Evolutionary conservation across 2,888 invertebrate species (phyloP), one percentile per base, ranked within the genome.

Genomic region (Megalurothrips usitatus): DNA sequence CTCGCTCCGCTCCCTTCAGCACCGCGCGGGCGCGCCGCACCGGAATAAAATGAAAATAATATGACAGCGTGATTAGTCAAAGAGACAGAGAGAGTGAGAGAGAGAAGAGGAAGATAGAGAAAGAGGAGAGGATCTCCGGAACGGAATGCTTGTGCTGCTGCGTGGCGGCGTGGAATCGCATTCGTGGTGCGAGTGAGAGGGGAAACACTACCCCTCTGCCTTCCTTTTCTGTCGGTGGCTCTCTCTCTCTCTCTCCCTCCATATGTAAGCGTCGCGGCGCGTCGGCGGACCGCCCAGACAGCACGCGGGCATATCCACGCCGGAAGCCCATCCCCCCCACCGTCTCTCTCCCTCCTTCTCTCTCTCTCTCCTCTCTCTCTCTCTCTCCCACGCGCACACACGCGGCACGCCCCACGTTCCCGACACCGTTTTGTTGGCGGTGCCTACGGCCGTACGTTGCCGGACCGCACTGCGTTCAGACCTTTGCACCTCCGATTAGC

Each of bases 61-160:
- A 68, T 68, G 68, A 68, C 68, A 23, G 26, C 23, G 68, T 23
- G 68, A 68, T 68, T 68, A 68, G 68, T 68, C 68, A 68, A 68
- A 68, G 52, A 52, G 49, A 63, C 14, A 63, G 63, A 63, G 63
- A 63, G 63, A 63, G 63, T 2, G 63, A 63, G 63, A 63, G 63
- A 63, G 63, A 63, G 63, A 63, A n/a, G 63, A 23, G n/a, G 63
- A n/a, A 19, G 63, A 19, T 11, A 19, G 19, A 6, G 63, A 63
- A 9, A n/a, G 63, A n/a, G 63, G 63, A 1, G 52, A 52, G 14
- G 58, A 43, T 43, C 34, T 43, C 34, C 34, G 34, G 34, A 43
- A 43, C 34, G 34, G 34, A 43, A 43, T 43, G 34, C n/a, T n/a
- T n/a, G n/a, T n/a, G n/a, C n/a, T n/a, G n/a, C n/a, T n/a, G n/a